Evolutionary conservation across 2,113 vertebrate genomes (phyloP), one percentile per base, ranked within the genome.

Genomic region (Otis tarda): DNA sequence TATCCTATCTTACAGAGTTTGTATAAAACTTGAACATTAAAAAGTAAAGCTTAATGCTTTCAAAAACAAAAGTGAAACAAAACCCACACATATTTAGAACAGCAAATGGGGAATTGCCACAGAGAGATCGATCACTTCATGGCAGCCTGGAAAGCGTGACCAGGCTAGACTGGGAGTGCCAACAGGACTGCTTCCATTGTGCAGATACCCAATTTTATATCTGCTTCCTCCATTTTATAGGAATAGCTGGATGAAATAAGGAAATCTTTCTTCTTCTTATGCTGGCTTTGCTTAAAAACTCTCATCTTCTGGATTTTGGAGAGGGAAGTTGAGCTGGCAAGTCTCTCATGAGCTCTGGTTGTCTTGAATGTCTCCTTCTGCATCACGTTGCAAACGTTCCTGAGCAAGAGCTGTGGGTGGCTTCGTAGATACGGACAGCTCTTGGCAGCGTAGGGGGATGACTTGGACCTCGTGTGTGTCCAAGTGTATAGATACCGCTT

Each of bases 321-420:
- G 64, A 63, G 57, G 30, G 68, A 90, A 63, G 19, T 28, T 0
- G 8, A 76, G 47, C 31, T 64, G 81, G 1, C 12, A 23, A 24
- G 68, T 60, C 30, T 64, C 24, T 50, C 0, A 1, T 1, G 3
- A 41, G 49, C 52, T 17, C 49, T 27, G 22, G 12, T 61, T 52
- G 33, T 83, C 52, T 39, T 12, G 30, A 59, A 35, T 80, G 67
- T 70, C 50, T 81, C 39, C 27, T 41, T 16, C 56, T 47, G 47
- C 4, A 33, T 63, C 39, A 22, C 0, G 0, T 31, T 68, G 50
- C 55, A 37, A 30, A 11, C 5, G 0, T 55, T 35, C 64, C 47
- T 68, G 70, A 79, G 75, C 53, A 15, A 43, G 57, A 88, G 50
- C 78, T 28, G 55, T 31, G 86, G 31, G 71, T 96, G 90, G 30